Base-by-base conservation (phyloP, 2,797 vertebrate species). In the Buphagus erythrorhynchus region DNA sequence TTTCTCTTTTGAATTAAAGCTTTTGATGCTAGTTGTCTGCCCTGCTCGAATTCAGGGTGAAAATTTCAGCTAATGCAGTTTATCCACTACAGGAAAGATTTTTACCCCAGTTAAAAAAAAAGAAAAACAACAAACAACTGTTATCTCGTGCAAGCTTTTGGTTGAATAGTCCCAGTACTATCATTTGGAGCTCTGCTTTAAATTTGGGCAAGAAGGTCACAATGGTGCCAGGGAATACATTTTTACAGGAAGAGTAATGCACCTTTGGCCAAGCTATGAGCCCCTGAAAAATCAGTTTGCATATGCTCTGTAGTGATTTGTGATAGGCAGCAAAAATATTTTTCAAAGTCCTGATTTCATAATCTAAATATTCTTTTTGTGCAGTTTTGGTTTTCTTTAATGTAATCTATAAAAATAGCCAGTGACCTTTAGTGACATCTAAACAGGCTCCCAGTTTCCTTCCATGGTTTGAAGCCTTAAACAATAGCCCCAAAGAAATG, bases 381-480 rank as follows among this genome's bases (percentile, higher is more conserved):
- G 75, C 40, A 81, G 54, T 61, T 94, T 88, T 86, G 52, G 19
- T 63, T 76, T 91, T 89, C 82, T 90, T 86, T 81, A 90, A 81
- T 14, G 36, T 40, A 86, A 91, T 69, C 73, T 73, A 58, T 76
- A 95, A 95, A 95, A 96, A 95, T 93, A 96, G 84, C 75, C 88
- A 83, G 54, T 91, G 84, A 94, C 86, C 91, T 95, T 94, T 76
- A 75, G 54, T 81, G 87, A 63, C 78, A 93, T 81, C 93, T 77
- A 86, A 91, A 90, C 40, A 75, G 59, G 66, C 73, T 94, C 62
- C 82, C 2, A 0, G 62, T 92, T 95, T 97, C 91, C 89, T 96
- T 88, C 91, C 94, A 94, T 58, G 54, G 94, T 90, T 91, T 96
- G 89, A 93, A 94, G 95, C 40, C 82, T 95, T 55, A 86, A 96